Evolutionary conservation across 2,113 vertebrate species (phyloP).

Genomic region (Gobiocypris rarus): DNA sequence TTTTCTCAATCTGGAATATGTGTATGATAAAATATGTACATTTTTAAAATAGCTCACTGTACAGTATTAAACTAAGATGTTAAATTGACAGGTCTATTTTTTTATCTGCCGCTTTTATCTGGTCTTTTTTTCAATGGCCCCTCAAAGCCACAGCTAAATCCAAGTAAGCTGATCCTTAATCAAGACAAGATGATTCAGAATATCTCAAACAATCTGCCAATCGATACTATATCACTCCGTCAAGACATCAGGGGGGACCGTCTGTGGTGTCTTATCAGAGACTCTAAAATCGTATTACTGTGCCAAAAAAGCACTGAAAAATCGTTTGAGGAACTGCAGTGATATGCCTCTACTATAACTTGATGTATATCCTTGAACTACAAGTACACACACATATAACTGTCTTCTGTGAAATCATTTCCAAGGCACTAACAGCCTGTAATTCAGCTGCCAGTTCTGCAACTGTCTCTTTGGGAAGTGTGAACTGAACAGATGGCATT

Average conservation of each 20-base stretch:
- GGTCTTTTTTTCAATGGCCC: constrained; percentile 10
- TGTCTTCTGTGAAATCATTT: constrained; percentile 46
- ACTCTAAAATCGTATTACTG: constrained; percentile 28
- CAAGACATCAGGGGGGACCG: constrained; percentile 26
- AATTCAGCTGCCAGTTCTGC: constrained; percentile 52
- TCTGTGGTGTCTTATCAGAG: constrained; percentile 43
- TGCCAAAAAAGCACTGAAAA: constrained; percentile 21
- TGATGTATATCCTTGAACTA: constrained; percentile 49
- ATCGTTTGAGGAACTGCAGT: constrained; percentile 28
- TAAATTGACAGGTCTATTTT: background rate
- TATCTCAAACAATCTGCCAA: constrained; percentile 1
- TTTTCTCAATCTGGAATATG: background rate
- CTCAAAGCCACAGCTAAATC: background rate
- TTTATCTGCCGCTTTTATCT: background rate
- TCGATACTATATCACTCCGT: constrained; percentile 50
- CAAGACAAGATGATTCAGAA: constrained; percentile 40
- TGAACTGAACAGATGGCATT: constrained; percentile 60
- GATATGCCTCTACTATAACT: constrained; percentile 47
- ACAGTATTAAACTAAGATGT: background rate
- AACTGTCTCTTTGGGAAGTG: constrained; percentile 51
- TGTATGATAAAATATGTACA: background rate
- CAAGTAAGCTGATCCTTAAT: constrained; percentile 28
- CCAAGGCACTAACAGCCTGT: constrained; percentile 43
- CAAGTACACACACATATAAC: constrained; percentile 1
- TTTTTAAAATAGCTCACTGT: background rate